Evolutionary conservation across 2,888 invertebrate species (phyloP), one percentile per base, ranked within the genome.

Genomic region (Spodoptera picta): DNA sequence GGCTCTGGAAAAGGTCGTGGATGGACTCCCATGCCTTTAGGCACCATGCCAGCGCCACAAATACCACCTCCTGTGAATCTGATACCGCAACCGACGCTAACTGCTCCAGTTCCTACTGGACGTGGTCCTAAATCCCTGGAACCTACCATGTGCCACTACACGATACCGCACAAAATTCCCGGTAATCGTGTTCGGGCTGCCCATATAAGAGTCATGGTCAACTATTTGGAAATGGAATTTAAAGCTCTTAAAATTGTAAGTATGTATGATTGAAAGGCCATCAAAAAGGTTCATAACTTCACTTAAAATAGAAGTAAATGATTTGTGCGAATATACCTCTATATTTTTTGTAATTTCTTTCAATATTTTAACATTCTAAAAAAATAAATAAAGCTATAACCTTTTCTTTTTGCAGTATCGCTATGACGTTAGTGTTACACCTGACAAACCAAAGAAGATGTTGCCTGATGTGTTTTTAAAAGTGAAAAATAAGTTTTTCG

Each of bases 381-480:
- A 31, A 31, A 31, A 6, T 2, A 6, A 31, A 31, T 4, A 1
- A 31, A 31, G 4, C 49, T 11, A 9, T 23, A n/a, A 60, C 44
- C 53, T 49, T 44, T 41, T n/a, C 77, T 61, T 65, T 53, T 93
- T 93, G 56, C 86, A 95, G 85, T 89, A 95, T 82, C 99, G 99
- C 82, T 99, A 99, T 87, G 99, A 99, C 80, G 97, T 98, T 0
- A 93, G 89, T 0, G 95, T 97, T 43, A 91, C 85, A 1, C 97
- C 97, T 0, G 97, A 97, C 14, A 95, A 88, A 48, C 97, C 97
- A 0, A 97, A 96, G 78, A 96, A 95, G 76, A 89, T 96, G 73
- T 80, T 96, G 57, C 90, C 96, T 0, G 54, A 69, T 0, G 95
- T 95, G 0, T 95, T 96, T 70, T 83, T 87, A 3, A 67, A 70